Evolutionary conservation across 1,140 invertebrate genomes (phyloP), one percentile per base, ranked within the genome.

Genomic region (Leguminivora glycinivorella): DNA sequence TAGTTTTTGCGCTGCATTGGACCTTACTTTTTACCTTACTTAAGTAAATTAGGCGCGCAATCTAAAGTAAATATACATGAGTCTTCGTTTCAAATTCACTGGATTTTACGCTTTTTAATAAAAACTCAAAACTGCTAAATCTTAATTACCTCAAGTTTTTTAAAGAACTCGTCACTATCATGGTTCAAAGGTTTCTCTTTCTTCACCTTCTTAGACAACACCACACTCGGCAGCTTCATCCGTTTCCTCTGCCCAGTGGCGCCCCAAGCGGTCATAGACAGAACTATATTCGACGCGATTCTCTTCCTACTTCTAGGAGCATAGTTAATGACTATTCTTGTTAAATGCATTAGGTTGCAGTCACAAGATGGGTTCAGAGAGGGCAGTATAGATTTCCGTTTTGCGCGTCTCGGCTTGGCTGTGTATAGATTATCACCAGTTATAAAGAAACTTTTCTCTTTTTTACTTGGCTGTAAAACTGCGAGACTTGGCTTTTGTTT

Each of bases 111-210:
- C 31, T 10, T 10, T 12, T 34, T 34, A 10, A 34, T 43, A 10
- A 43, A 43, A 43, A 43, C n/a, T n/a, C 14, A 14, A 26, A 67
- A 26, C 10, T 29, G 10, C 22, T 24, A 34, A 19, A 40, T 19
- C 38, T 4, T n/a, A 9, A 66, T 68, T 83, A 92, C 91, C 89
- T 92, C 90, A 63, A 92, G 80, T 38, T 86, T 89, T 68, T 76
- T 82, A 81, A 92, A 91, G 75, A 92, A 92, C 9, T 82, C 85
- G 24, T 85, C 87, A 66, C 79, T 84, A 58, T 89, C 79, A 63
- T 85, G 79, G 5, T 68, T 66, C 24, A 82, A 66, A 5, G 75
- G 70, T 68, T 79, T 81, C 17, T 84, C 77, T 29, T 82, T 83
- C 26, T 80, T 80, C 10, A 75, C 40, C 70, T 87, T 89, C 70